Evolutionary conservation across 2,888 invertebrate species (phyloP).

Genomic region (Torymus texanus): DNA sequence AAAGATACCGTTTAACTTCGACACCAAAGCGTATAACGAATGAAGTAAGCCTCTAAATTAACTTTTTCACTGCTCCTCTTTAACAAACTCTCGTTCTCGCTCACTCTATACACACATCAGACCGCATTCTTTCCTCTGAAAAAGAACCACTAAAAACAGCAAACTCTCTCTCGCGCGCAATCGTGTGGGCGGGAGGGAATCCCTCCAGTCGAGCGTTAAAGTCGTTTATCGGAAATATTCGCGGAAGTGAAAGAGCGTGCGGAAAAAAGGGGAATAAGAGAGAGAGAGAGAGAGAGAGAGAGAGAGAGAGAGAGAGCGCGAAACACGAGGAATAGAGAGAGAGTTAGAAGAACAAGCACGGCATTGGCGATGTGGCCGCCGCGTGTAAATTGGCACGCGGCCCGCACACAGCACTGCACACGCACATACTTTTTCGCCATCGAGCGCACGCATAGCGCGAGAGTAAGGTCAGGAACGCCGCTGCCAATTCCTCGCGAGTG

Average conservation of each 20-base stretch:
- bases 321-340: not conserved
- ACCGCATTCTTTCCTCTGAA: too few relatives aligned
- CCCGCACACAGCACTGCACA: not conserved
- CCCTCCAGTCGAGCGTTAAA: too few relatives aligned
- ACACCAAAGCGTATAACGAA: too few relatives aligned
- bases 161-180: too few relatives aligned
- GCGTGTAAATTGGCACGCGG: constrained; percentile 34
- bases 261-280: not conserved
- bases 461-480: constrained; percentile 31
- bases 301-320: not conserved
- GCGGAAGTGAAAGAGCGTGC: not conserved
- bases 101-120: too few relatives aligned
- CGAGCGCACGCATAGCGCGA: not conserved
- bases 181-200: too few relatives aligned
- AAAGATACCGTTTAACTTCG: too few relatives aligned
- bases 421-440: constrained; percentile 13
- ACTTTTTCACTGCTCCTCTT: too few relatives aligned
- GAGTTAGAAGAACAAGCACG: not conserved
- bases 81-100: too few relatives aligned
- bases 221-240: not conserved
- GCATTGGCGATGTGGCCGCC: not conserved
- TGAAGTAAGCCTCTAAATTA: too few relatives aligned
- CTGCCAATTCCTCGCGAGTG: constrained; percentile 7
- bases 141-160: too few relatives aligned
- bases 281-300: too few relatives aligned